These are phyloP conservation scores for Euphonia xanthogaster DNA, from an alignment of 2,797 vertebrate genomes.

Conservation along the genomic window DNA sequence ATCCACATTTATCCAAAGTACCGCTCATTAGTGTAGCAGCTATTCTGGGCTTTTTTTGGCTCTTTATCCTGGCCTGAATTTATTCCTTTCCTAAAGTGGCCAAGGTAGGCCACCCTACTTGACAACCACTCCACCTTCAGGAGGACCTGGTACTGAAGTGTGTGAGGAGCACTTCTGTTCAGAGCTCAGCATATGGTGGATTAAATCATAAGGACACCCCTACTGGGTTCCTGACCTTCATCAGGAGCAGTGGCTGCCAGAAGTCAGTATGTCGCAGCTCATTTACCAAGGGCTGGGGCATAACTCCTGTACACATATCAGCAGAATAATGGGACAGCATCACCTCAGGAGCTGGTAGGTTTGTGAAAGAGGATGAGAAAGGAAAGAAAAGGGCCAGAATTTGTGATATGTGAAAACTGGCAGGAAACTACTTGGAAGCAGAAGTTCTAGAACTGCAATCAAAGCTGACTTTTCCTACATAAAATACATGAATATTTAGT, in stretches of 20 bases:
- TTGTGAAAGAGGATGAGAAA: neutral
- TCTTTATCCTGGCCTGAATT: neutral
- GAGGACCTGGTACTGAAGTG: neutral
- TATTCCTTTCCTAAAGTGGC: neutral
- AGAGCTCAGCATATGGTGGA: neutral
- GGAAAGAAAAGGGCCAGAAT: neutral
- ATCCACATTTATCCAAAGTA: neutral
- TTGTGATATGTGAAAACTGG: neutral
- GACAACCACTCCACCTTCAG: neutral
- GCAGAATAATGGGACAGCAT: neutral
- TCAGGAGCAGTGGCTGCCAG: neutral
- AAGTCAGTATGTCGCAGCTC: neutral
- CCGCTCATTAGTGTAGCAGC: neutral
- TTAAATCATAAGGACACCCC: neutral
- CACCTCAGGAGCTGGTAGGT: neutral
- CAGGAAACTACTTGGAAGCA: neutral
- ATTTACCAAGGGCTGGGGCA: neutral
- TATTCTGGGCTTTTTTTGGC: neutral
- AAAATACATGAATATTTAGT: neutral
- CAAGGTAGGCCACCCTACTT: neutral
- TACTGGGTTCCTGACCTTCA: neutral
- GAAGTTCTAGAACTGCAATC: neutral
- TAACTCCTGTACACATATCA: fast-evolving
- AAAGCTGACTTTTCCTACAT: neutral
- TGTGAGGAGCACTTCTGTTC: neutral